These are phyloP conservation scores for Sus scrofa DNA, from an alignment of 2,113 vertebrate genomes.

Conservation along the genomic window T2T-Sscrofa CM000820.6:123014501-123015000, in stretches of 20 bases:
- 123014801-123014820: background rate
- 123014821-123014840: background rate
- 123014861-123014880: background rate
- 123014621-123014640: background rate
- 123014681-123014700: background rate
- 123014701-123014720: background rate
- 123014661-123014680: background rate
- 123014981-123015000: background rate
- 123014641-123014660: background rate
- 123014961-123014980: background rate
- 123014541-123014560: background rate
- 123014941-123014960: background rate
- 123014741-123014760: background rate
- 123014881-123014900: background rate
- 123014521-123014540: background rate
- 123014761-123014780: background rate
- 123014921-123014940: background rate
- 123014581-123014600: background rate
- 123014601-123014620: background rate
- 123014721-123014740: background rate
- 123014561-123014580: background rate
- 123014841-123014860: background rate
- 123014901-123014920: constrained; percentile 12
- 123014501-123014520: background rate
- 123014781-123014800: background rate